Base-by-base conservation (phyloP, 2,888 invertebrate genomes). In the Slavum lentiscoides region DNA sequence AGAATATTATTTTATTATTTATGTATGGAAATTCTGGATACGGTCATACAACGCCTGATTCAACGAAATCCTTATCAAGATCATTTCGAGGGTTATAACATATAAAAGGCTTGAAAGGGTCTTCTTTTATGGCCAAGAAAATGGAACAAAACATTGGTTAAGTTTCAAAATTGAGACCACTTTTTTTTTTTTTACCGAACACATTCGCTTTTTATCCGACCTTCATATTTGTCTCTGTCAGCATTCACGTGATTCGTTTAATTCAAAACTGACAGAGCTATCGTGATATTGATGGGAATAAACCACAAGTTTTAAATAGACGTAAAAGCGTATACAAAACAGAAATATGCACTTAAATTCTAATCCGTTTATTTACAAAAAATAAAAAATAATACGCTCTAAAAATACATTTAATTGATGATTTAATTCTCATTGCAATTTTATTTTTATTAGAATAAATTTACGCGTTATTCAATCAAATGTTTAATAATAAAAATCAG, bases 231-330 rank as follows among this genome's bases (percentile, higher is more conserved):
- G 21, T 72, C 39, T 19, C 8, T 21, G 43, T 13, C 43, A 19
- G 55, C 39, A 39, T 39, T 39, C 7, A 6, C 39, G 39, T 6
- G 55, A 30, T 69, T 23, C 59, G 59, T 72, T 43, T 21, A 72
- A 61, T 59, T 61, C 1, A 61, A 43, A 21, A 23, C 8, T 17
- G 23, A 9, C 9, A 21, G 23, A 43, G 37, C 23, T 19, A 59
- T 49, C 49, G 11, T 43, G 39, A 72, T 21, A 61, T 72, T 72
- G 72, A 72, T 23, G 11, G 59, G 61, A 61, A 72, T 61, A 61
- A 61, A 68, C 49, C 49, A 68, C 21, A 1, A 9, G 23, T 49
- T 68, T 9, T n/a, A 17, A 23, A 15, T 2, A 39, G 68, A 49
- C 17, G 11, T 15, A 67, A 68, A 68, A 68, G 21, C 49, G 49